Evolutionary conservation across 1,140 invertebrate species (phyloP).

Genomic region (Hesperophylax magnus): DNA sequence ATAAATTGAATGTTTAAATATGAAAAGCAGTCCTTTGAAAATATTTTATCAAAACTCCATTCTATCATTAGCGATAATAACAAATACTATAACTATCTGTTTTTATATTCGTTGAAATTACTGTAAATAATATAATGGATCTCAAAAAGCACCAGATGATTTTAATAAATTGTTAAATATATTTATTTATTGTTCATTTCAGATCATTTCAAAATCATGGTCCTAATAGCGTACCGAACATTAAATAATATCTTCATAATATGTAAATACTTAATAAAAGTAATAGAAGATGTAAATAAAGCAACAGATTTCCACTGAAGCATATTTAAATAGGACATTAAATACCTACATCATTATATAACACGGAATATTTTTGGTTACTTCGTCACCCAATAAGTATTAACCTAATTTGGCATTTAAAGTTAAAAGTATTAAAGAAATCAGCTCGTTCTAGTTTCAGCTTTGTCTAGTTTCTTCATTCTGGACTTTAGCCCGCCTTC

Average conservation of each 20-base stretch:
- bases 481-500: slow-evolving; percentile 76
- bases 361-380: slow-evolving; percentile 18
- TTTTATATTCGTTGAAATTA: too few species aligned
- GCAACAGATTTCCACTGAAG: not conserved
- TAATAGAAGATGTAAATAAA: slow-evolving; percentile 5
- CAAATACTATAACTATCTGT: too few species aligned
- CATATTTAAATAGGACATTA: slow-evolving; percentile 5
- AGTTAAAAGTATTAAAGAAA: not conserved
- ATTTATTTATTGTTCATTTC: too few species aligned
- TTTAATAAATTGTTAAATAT: too few species aligned
- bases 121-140: too few species aligned
- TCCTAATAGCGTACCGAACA: not conserved
- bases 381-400: slow-evolving; percentile 27
- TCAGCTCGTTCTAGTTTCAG: slow-evolving; percentile 47
- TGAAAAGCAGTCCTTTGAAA: not conserved
- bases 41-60: not conserved
- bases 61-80: not conserved
- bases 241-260: not conserved
- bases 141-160: too few species aligned
- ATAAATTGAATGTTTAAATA: not conserved
- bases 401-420: slow-evolving; percentile 39
- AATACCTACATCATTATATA: slow-evolving; percentile 15
- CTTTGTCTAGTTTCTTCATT: slow-evolving; percentile 70
- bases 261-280: not conserved
- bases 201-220: too few species aligned